A percentile compares a stretch with the other conserved stretches of the same genome.
Evolutionary conservation across 2,113 vertebrate genomes (phyloP).

Genomic region (Laticauda colubrina): DNA sequence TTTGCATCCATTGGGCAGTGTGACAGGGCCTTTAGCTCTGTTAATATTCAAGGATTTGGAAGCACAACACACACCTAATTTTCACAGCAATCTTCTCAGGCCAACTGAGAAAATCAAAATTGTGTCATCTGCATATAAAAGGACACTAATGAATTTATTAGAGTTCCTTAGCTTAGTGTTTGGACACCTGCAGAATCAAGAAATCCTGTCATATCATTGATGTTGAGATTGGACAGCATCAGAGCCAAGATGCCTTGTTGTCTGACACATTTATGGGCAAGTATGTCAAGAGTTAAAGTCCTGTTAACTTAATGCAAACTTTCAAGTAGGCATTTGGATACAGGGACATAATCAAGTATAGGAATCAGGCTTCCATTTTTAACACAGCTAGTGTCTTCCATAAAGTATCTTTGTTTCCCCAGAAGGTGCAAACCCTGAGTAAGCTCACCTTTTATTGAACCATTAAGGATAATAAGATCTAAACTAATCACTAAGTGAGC

Average conservation of each 20-base stretch:
- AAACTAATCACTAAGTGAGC: neutral
- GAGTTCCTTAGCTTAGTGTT: neutral
- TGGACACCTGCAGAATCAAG: neutral
- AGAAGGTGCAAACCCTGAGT: neutral
- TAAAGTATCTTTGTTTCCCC: neutral
- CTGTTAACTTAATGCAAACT: neutral
- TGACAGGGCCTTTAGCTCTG: too few relatives aligned
- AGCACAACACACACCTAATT: neutral
- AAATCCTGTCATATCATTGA: neutral
- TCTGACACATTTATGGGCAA: neutral
- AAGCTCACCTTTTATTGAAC: neutral
- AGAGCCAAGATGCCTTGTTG: neutral
- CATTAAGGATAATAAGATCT: neutral
- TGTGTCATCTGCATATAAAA: neutral
- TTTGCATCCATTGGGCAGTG: too few relatives aligned
- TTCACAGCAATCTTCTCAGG: neutral
- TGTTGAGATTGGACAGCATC: neutral
- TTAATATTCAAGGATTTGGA: neutral
- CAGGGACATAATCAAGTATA: neutral
- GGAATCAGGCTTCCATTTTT: neutral
- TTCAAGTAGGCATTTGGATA: neutral
- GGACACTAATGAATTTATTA: neutral
- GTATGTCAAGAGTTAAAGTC: neutral
- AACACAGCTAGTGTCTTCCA: neutral
- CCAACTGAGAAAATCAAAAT: neutral